phyloP scores from a whole-genome alignment of 2,113 vertebrate genomes.

The Paramormyrops kingsleyae region DNA sequence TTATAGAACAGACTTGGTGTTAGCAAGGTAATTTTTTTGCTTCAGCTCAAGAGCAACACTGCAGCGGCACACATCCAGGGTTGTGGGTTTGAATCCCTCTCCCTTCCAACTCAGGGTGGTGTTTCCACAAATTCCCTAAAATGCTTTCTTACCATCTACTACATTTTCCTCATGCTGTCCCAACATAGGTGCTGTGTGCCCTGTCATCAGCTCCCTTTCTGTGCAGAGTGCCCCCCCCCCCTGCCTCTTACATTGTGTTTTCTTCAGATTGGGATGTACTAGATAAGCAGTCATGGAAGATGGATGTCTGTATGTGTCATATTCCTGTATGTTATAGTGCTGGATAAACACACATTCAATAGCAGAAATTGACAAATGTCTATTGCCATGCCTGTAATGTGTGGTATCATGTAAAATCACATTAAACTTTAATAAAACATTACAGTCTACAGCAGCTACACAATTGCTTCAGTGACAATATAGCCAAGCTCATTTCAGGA shows the following conservation, averaged over 20 bases:
- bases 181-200: not conserved
- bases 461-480: slow-evolving; percentile 3
- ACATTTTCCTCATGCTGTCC: not conserved
- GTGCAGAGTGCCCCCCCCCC: not conserved
- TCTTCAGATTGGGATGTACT: not conserved
- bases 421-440: not conserved
- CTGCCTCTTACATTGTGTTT: not conserved
- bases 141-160: not conserved
- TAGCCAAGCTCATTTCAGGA: not conserved
- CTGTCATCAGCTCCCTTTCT: not conserved
- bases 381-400: not conserved
- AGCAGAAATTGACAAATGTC: not conserved
- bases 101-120: not conserved
- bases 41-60: not conserved
- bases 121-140: not conserved
- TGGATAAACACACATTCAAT: not conserved
- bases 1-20: not conserved
- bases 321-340: not conserved
- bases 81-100: not conserved
- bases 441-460: not conserved
- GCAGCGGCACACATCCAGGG: not conserved
- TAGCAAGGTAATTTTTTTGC: not conserved
- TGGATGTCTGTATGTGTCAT: not conserved
- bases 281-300: not conserved
- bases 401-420: slow-evolving; percentile 1